Evolutionary conservation across 2,113 vertebrate genomes (phyloP).

Genomic region (Papio anubis): DNA sequence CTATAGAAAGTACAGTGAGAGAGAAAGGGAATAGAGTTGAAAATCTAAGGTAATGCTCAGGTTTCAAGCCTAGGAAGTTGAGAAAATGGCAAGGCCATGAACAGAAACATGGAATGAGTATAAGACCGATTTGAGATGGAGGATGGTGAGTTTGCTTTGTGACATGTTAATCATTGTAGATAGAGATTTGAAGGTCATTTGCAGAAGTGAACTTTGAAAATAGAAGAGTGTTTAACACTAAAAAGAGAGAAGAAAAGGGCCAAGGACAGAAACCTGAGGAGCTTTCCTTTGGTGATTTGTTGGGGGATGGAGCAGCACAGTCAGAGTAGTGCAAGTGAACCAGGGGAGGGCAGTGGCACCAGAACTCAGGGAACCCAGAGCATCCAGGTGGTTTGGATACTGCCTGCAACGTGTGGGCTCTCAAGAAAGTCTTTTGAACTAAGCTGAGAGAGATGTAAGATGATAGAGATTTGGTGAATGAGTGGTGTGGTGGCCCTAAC

Average conservation of each 20-base stretch:
- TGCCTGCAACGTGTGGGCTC: background rate
- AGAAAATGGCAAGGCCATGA: background rate
- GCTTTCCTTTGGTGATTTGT: background rate
- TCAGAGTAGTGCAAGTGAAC: background rate
- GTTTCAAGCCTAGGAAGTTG: background rate
- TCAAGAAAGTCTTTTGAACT: background rate
- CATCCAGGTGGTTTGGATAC: background rate
- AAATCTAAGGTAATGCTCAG: background rate
- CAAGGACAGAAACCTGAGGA: background rate
- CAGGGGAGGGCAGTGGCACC: background rate
- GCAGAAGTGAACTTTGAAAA: constrained; percentile 21
- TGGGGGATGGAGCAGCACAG: background rate
- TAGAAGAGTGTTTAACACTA: background rate
- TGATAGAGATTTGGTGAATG: background rate
- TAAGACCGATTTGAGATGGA: background rate
- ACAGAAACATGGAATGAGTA: background rate
- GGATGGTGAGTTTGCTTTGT: background rate
- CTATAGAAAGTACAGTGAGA: background rate
- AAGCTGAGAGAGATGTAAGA: background rate
- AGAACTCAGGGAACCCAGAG: background rate
- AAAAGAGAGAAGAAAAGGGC: background rate
- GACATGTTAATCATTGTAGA: background rate
- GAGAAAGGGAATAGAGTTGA: background rate
- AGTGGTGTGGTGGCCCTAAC: background rate
- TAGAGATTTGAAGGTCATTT: constrained; percentile 27